Evolutionary conservation across 2,797 vertebrate species (phyloP).

Genomic region (Myripristis murdjan): DNA sequence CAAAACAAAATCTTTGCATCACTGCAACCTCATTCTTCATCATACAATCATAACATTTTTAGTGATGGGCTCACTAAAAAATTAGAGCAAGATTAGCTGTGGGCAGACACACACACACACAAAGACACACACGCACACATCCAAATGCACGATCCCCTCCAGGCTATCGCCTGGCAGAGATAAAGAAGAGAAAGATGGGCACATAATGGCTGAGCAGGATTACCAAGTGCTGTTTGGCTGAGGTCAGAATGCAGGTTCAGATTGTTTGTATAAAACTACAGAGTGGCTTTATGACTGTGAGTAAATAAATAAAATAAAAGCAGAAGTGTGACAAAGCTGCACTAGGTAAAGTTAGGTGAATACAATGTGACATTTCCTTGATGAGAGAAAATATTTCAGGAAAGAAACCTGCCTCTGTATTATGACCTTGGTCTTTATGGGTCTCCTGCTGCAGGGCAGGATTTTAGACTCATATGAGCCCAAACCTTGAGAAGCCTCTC

Average conservation of each 20-base stretch:
- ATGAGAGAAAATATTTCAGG: constrained; percentile 24
- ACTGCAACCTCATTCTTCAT: too few relatives aligned
- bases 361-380: not conserved
- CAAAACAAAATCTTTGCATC: too few relatives aligned
- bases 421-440: constrained; percentile 33
- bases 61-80: too few relatives aligned
- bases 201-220: too few relatives aligned
- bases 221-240: not conserved
- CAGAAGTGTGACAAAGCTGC: not conserved
- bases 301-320: not conserved
- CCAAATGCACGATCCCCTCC: too few relatives aligned
- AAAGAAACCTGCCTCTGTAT: constrained; percentile 41
- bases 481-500: constrained; percentile 71
- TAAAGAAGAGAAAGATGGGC: too few relatives aligned
- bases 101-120: too few relatives aligned
- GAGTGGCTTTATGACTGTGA: not conserved
- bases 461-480: constrained; percentile 53
- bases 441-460: constrained; percentile 61
- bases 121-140: too few relatives aligned
- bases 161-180: too few relatives aligned
- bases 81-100: too few relatives aligned
- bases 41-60: too few relatives aligned
- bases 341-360: not conserved
- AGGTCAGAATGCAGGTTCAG: too few relatives aligned
- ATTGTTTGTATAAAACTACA: not conserved